Base-by-base conservation (phyloP, 2,797 vertebrate genomes). In the Knipowitschia caucasica region DNA sequence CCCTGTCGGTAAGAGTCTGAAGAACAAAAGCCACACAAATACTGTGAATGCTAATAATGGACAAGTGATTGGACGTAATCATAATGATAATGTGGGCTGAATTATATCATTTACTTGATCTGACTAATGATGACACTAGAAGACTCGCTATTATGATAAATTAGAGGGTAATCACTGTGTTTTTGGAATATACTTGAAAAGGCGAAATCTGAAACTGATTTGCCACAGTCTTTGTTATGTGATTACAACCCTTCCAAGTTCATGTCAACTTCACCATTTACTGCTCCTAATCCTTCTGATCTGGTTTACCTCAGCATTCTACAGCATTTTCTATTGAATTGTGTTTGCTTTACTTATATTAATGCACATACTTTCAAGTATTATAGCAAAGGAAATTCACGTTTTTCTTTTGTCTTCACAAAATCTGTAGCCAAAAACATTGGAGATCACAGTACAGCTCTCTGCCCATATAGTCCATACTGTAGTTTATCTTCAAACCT, bases 1-100 rank as follows among this genome's bases (percentile, higher is more conserved):
- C 71, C 85, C 86, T 7, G 86, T 88, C 57, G 86, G 85, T 87
- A 77, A 86, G 83, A 29, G 44, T 34, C 29, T 33, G 46, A 33
- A 14, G 18, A 33, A 20, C 3, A 8, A 12, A 33, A 49, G 12
- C 18, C 12, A 3, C 9, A 18, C 27, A 6, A 11, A 4, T 17
- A 20, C 27, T 49, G 45, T 33, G 29, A 49, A 49, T 21, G 29
- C 45, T 30, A 20, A 30, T 7, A 47, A 47, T 30, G 45, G 17
- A 20, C 45, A 47, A 18, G n/a, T 45, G 15, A 20, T 47, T 47
- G 17, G 17, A 47, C 20, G 17, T 29, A 29, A 45, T 49, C 20
- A 47, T 47, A 33, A 47, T 46, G 26, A 18, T 46, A 29, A 27
- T 46, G 26, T 17, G n/a, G 26, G 25, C 18, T 46, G 18, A 26